Evolutionary conservation across 2,797 vertebrate species (phyloP), one percentile per base, ranked within the genome.

Genomic region (Cirrhinus mrigala): DNA sequence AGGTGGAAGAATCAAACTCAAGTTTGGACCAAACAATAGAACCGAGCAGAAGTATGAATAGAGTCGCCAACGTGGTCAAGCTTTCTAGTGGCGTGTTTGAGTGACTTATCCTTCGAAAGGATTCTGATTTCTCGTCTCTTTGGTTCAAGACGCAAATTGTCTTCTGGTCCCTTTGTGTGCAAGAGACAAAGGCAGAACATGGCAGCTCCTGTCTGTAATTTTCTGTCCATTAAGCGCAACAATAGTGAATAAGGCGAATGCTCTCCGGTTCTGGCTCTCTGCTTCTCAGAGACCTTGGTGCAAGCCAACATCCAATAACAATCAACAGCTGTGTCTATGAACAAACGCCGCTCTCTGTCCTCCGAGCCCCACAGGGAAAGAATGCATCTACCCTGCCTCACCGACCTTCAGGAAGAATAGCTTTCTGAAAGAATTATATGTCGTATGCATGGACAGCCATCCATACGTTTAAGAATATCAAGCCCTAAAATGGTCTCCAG

Each of bases 391-490:
- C 10, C 62, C 70, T 79, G 87, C 60, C 73, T 84, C 74, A 71
- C 79, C 83, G 90, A 91, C 90, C 90, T 91, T 91, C 87, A 87
- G 83, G 50, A 82, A 87, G 87, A 91, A 91, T 70, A 56, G 71
- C 82, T 84, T 60, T 86, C 66, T 66, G 88, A 87, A 87, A 86
- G 84, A 87, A 87, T 86, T 80, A 84, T 79, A 87, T 80, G 82
- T 83, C 80, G 37, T 83, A 83, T 88, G 83, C 83, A 81, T 83
- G 71, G 80, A 71, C 80, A 83, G 20, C 60, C 75, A 85, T 85
- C 44, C 75, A 79, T 82, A 80, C 76, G 15, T 58, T 75, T 88
- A 88, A 68, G 75, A 85, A 85, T 73, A 88, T 74, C 62, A 85
- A 66, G 66, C 44, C 56, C 50, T 44, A 58, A 73, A 87, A 77